Evolutionary conservation across 2,797 vertebrate genomes (phyloP).

Genomic region (Coilia nasus): DNA sequence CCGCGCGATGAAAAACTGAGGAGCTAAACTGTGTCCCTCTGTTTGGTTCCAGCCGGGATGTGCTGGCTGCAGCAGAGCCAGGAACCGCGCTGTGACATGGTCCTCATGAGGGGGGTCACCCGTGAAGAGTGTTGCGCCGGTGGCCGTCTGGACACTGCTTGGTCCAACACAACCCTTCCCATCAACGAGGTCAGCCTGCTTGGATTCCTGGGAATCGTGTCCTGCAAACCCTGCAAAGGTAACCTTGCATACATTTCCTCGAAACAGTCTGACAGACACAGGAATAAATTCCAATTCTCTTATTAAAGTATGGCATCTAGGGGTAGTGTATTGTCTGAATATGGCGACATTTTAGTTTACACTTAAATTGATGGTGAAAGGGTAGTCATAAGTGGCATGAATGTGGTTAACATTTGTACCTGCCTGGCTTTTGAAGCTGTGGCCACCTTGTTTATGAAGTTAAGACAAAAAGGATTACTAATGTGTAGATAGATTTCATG

Average conservation of each 20-base stretch:
- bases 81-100: conserved; percentile 90
- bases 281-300: background rate
- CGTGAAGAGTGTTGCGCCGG: conserved; percentile 91
- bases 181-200: conserved; percentile 94
- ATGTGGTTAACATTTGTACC: background rate
- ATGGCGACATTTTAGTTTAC: background rate
- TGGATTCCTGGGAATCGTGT: conserved; percentile 90
- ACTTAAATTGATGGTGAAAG: background rate
- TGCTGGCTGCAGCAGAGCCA: conserved; percentile 93
- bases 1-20: background rate
- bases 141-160: conserved; percentile 86
- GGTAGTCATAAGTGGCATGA: background rate
- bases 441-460: background rate
- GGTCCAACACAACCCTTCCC: conserved; percentile 91
- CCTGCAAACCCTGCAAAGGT: conserved; percentile 97
- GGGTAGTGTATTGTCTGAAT: background rate
- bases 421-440: background rate
- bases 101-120: conserved; percentile 87
- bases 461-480: background rate
- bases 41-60: conserved; percentile 81
- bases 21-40: background rate
- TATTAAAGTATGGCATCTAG: background rate
- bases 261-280: background rate
- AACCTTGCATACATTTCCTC: conserved; percentile 34
- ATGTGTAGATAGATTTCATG: background rate